A percentile compares a stretch with the other conserved stretches of the same genome.
Evolutionary conservation across 1,140 invertebrate species (phyloP).

Genomic region (Hyles vespertilio): DNA sequence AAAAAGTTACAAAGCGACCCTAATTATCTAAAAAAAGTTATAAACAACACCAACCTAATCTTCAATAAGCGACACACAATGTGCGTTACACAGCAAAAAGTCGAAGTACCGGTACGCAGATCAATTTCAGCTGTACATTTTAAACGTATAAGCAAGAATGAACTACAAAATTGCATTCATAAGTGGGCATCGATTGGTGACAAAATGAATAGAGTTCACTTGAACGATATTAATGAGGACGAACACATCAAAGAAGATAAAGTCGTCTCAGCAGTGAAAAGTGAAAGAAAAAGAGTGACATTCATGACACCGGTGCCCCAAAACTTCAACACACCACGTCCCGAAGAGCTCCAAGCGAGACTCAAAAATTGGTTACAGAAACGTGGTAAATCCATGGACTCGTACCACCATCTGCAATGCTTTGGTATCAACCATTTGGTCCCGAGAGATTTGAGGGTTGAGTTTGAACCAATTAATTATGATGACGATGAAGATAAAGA

Average conservation of each 20-base stretch:
- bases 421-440: slow-evolving; percentile 64
- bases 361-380: slow-evolving; percentile 73
- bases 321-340: slow-evolving; percentile 57
- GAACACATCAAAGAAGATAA: slow-evolving; percentile 41
- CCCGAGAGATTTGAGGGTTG: slow-evolving; percentile 21
- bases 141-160: slow-evolving; percentile 55
- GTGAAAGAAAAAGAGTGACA: slow-evolving; percentile 66
- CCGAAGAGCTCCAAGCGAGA: slow-evolving; percentile 58
- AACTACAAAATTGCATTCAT: slow-evolving; percentile 57
- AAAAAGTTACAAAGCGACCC: slow-evolving; percentile 45
- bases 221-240: slow-evolving; percentile 58
- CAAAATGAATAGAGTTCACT: slow-evolving; percentile 49
- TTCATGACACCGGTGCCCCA: slow-evolving; percentile 50
- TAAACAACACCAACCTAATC: slow-evolving; percentile 38
- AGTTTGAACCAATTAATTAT: neutral
- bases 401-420: slow-evolving; percentile 75
- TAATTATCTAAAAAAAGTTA: slow-evolving; percentile 45
- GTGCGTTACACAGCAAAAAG: slow-evolving; percentile 26
- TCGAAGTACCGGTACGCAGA: slow-evolving; percentile 37
- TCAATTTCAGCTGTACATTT: slow-evolving; percentile 73
- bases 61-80: slow-evolving; percentile 45
- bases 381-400: slow-evolving; percentile 67
- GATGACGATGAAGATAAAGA: slow-evolving; percentile 76
- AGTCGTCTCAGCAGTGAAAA: slow-evolving; percentile 58
- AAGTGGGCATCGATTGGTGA: slow-evolving; percentile 66